Evolutionary conservation across 1,140 invertebrate species (phyloP).

Genomic region (Musca vetustissima): DNA sequence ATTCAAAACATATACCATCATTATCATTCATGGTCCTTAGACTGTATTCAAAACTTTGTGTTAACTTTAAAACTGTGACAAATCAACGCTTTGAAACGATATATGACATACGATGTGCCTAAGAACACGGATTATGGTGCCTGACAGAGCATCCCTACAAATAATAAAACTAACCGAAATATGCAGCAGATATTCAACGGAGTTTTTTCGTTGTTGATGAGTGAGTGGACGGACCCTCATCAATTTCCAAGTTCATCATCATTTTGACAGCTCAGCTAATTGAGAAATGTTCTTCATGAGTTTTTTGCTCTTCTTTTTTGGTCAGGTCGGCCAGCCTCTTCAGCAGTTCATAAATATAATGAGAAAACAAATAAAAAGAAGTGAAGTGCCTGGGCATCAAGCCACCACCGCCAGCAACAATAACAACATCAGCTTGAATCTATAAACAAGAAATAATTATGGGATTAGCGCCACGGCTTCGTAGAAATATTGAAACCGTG

Average conservation of each 20-base stretch:
- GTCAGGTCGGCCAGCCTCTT: neutral
- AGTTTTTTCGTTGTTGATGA: neutral
- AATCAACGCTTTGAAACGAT: conserved; percentile 19
- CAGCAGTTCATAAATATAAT: no score
- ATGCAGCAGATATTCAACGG: no score
- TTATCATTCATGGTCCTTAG: no score
- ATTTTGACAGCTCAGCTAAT: conserved; percentile 56
- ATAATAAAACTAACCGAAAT: no score
- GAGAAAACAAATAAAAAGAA: neutral
- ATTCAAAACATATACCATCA: no score
- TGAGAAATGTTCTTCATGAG: conserved; percentile 37
- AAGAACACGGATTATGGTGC: neutral
- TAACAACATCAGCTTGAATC: neutral
- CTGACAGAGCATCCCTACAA: no score
- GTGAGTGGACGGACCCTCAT: conserved; percentile 45
- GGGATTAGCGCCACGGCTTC: conserved; percentile 48
- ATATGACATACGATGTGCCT: neutral
- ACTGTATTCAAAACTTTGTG: neutral
- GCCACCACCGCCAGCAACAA: conserved; percentile 9
- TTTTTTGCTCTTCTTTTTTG: neutral
- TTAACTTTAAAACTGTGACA: conserved; percentile 18
- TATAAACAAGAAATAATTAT: conserved; percentile 42
- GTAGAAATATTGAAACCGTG: neutral
- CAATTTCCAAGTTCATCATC: conserved; percentile 55
- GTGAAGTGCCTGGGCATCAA: neutral